phyloP scores from a whole-genome alignment of 2,113 vertebrate species.

The Cinclus cinclus region DNA sequence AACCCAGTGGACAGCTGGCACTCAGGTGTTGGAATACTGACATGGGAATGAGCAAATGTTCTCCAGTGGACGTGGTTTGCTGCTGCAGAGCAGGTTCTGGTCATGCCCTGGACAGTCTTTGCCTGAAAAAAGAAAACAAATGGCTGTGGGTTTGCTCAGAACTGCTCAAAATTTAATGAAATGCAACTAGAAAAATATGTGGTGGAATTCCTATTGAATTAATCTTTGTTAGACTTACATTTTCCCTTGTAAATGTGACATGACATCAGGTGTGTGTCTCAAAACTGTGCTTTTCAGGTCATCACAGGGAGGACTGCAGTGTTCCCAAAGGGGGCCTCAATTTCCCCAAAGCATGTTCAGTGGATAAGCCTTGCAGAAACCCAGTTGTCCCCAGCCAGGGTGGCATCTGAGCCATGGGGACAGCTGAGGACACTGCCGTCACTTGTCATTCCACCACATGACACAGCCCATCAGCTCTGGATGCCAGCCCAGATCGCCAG shows the following conservation, averaged over 20 bases:
- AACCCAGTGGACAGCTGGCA: background rate
- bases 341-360: background rate
- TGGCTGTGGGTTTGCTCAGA: background rate
- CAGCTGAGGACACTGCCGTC: background rate
- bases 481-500: accelerated
- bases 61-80: background rate
- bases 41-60: background rate
- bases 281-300: background rate
- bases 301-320: background rate
- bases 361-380: background rate
- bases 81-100: background rate
- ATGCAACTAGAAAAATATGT: background rate
- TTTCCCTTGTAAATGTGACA: background rate
- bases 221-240: background rate
- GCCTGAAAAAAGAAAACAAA: background rate
- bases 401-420: background rate
- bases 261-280: background rate
- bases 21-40: background rate
- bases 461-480: background rate
- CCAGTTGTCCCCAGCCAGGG: background rate
- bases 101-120: background rate
- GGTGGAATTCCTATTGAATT: background rate
- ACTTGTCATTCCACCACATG: accelerated
- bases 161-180: background rate
- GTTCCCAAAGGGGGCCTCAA: background rate